Base-by-base conservation (phyloP, 2,797 vertebrate genomes). In the Spea hammondii region DNA sequence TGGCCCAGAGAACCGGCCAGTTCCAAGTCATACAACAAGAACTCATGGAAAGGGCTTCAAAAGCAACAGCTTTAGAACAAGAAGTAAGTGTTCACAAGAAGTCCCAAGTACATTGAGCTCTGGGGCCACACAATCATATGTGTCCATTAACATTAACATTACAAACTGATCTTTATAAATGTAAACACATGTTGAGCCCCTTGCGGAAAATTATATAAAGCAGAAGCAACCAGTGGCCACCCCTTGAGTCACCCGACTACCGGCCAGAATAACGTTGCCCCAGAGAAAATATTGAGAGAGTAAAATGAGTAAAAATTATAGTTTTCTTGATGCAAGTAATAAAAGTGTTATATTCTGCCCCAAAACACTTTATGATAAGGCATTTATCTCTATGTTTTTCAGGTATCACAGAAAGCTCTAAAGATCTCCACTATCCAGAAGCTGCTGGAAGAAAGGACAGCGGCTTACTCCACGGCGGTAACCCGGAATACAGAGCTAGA, bases 21-120 rank as follows among this genome's bases (percentile, higher is more conserved):
- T 96, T 95, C 88, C 93, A 96, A 84, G 86, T 83, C 76, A 93
- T 97, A 85, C 95, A 97, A 88, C 89, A 92, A 6, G 94, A 97
- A 68, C 89, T 97, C 10, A 66, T 95, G 86, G 93, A 93, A 84
- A 96, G 93, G 89, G 92, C 89, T 86, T 91, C 90, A 83, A 93
- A 91, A 82, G 85, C 92, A 64, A 88, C 80, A 32, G 90, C 87
- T 83, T 89, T 94, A 17, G 91, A 96, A 83, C 93, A 85, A 88
- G 94, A 96, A 89, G 96, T 96, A 87, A 87, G 89, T 90, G 76
- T 64, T 7, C 7, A 44, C 7, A 5, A 13, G 53, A 44, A 13
- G 4, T 11, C 59, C 17, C 51, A 44, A 0, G 8, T 13, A 12
- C 17, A 17, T 32, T 5, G n/a, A 6, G 5, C 14, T 64, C 14